Base-by-base conservation (phyloP, 1,140 invertebrate species). In the Lasaia peninsularis region DNA sequence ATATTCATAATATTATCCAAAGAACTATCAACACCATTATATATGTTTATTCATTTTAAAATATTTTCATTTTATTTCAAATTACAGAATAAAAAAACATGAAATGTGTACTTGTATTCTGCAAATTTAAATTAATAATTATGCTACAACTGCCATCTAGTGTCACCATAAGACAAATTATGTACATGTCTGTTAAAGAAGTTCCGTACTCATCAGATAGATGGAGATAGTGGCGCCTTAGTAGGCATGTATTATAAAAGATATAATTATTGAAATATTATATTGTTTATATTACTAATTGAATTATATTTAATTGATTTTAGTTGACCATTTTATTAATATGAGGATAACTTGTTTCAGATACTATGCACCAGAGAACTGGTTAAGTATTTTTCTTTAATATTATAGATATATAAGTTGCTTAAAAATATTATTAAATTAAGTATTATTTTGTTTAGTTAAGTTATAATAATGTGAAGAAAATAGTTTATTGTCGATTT, bases 311-410 rank as follows among this genome's bases (percentile, higher is more conserved):
- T 50, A 24, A 24, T 24, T n/a, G 11, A 1, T 20, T 1, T 6
- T 24, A 12, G n/a, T 21, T 24, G 2, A 11, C 24, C 2, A 51
- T 31, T 14, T 52, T 65, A 75, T 79, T 80, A 77, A 74, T 79
- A 37, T 52, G 52, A 55, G 31, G 61, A 71, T 81, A 65, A 75
- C 61, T 86, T 86, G 83, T 86, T 86, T 86, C 83, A 86, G 83
- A 86, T 86, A 83, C 65, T 86, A 83, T 78, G 78, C 81, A 58
- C 83, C 83, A 81, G 83, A 86, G 71, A 86, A 86, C 78, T 86
- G 83, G 83, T 40, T 18, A 40, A 40, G 14, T 40, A 40, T 18
- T 18, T 18, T 35, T 28, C 8, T 35, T 12, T 35, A 35, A 35
- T 35, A 35, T 35, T 35, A 2, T 12, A 12, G 11, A 2, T 24